Percentiles rank a stretch among this genome's conserved stretches.
Evolutionary conservation across 2,113 vertebrate genomes (phyloP).

Genomic region (Phalacrocorax brasilianus): DNA sequence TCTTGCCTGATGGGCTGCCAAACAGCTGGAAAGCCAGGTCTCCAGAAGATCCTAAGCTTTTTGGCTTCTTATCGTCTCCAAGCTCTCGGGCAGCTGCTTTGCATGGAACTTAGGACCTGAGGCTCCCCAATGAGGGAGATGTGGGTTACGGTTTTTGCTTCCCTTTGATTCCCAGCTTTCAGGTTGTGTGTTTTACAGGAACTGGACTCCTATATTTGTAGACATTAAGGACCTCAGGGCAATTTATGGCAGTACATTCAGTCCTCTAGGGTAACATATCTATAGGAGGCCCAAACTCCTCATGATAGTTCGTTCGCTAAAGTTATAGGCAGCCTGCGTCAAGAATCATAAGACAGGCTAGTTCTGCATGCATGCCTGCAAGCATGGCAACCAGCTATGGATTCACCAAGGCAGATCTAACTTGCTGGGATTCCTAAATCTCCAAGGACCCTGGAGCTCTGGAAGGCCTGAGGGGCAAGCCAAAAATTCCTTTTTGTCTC

Average conservation of each 20-base stretch:
- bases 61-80: constrained; percentile 6
- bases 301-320: background rate
- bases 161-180: background rate
- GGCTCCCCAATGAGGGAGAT: background rate
- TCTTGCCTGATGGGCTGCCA: constrained; percentile 47
- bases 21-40: constrained; percentile 58
- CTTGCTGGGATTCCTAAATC: background rate
- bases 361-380: background rate
- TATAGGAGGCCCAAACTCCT: background rate
- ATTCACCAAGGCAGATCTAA: background rate
- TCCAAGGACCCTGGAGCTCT: background rate
- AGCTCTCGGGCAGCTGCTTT: background rate
- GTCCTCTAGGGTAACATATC: background rate
- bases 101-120: background rate
- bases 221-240: background rate
- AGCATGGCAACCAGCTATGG: background rate
- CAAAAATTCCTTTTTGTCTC: background rate
- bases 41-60: constrained; percentile 17
- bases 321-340: background rate
- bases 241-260: background rate
- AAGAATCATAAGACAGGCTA: background rate
- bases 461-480: background rate
- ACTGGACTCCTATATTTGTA: background rate
- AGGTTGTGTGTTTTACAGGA: background rate
- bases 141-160: background rate